Percentiles rank a stretch among this genome's conserved stretches.
Evolutionary conservation across 2,113 vertebrate genomes (phyloP).

Genomic region (Vireo altiloquus): DNA sequence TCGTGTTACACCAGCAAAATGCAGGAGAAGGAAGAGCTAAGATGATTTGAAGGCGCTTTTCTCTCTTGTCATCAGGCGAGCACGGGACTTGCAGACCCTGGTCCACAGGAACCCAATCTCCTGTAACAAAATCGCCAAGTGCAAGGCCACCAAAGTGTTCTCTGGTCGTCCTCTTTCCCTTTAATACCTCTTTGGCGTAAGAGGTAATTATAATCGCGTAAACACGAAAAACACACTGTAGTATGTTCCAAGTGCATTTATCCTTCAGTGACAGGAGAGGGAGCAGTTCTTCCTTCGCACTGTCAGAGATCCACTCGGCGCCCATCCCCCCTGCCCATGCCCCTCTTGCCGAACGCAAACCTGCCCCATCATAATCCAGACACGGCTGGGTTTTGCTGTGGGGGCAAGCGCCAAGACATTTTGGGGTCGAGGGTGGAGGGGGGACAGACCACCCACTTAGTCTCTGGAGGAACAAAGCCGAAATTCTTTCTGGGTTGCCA

Average conservation of each 20-base stretch:
- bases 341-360: constrained; percentile 21
- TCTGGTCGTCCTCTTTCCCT: background rate
- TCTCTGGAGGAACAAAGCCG: constrained; percentile 49
- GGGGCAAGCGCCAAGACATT: background rate
- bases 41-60: background rate
- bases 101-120: background rate
- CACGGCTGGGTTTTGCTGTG: constrained; percentile 20
- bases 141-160: background rate
- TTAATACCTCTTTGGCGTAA: background rate
- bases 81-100: background rate
- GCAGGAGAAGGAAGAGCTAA: background rate
- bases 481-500: constrained; percentile 68
- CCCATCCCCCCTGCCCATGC: constrained; percentile 36
- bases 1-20: background rate
- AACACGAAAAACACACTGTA: background rate
- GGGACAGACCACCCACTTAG: constrained; percentile 78
- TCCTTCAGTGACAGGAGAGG: constrained; percentile 70
- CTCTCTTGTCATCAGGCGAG: background rate
- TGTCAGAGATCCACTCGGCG: background rate
- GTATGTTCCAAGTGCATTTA: background rate
- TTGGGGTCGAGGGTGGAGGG: background rate
- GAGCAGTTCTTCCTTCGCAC: constrained; percentile 73
- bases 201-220: background rate
- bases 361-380: constrained; percentile 41
- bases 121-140: background rate